phyloP scores from a whole-genome alignment of 2,113 vertebrate species.

The Gorsachius goisagi region DNA sequence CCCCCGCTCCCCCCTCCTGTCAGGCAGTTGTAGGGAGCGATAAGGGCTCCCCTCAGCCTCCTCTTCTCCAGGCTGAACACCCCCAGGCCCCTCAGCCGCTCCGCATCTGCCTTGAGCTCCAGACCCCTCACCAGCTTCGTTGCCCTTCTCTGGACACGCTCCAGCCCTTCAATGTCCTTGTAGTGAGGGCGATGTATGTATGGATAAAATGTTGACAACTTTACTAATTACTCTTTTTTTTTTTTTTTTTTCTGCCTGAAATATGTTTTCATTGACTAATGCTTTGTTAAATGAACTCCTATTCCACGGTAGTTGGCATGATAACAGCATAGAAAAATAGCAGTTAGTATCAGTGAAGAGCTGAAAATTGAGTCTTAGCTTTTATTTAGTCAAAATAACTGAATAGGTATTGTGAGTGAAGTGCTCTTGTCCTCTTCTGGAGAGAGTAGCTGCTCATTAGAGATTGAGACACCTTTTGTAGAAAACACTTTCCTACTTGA shows the following conservation, averaged over 20 bases:
- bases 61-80: too few relatives aligned
- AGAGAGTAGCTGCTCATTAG: background rate
- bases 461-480: background rate
- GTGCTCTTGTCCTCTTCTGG: background rate
- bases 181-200: background rate
- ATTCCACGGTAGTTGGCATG: background rate
- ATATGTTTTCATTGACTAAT: conserved; percentile 22
- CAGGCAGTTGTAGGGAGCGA: too few relatives aligned
- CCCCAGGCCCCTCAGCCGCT: too few relatives aligned
- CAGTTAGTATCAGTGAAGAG: too few relatives aligned
- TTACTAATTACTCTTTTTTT: conserved; percentile 26
- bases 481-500: background rate
- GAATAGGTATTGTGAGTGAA: background rate
- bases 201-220: conserved; percentile 51
- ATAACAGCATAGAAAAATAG: background rate
- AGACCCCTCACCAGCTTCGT: too few relatives aligned
- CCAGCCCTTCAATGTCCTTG: too few relatives aligned
- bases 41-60: too few relatives aligned
- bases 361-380: background rate
- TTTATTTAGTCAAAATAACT: background rate
- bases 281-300: background rate
- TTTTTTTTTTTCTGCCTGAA: conserved; percentile 17
- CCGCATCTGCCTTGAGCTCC: too few relatives aligned
- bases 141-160: too few relatives aligned
- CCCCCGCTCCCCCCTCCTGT: too few relatives aligned